Evolutionary conservation across 2,888 invertebrate genomes (phyloP).

Genomic region (Chrysina gloriosa): DNA sequence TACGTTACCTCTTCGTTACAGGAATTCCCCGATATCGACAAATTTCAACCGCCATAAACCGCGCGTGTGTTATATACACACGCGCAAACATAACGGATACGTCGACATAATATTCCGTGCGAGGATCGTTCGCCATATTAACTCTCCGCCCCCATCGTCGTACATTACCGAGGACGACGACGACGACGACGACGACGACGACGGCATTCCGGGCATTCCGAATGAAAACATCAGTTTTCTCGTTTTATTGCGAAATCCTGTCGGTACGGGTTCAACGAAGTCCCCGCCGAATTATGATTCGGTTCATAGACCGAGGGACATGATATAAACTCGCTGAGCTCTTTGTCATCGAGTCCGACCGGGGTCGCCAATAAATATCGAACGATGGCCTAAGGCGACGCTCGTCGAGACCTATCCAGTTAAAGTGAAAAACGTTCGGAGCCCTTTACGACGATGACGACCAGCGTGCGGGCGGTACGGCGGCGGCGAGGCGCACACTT

Average conservation of each 20-base stretch:
- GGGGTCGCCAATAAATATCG: conserved; percentile 56
- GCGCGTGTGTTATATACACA: no score
- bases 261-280: conserved; percentile 7
- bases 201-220: conserved; percentile 32
- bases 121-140: conserved; percentile 3
- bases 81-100: no score
- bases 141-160: neutral
- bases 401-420: conserved; percentile 51
- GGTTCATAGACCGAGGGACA: conserved; percentile 57
- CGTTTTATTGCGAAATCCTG: conserved; percentile 28
- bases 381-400: conserved; percentile 50
- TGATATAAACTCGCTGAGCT: conserved; percentile 55
- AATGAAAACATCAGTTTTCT: conserved; percentile 33
- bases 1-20: no score
- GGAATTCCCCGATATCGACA: no score
- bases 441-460: neutral
- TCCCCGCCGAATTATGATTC: conserved; percentile 56
- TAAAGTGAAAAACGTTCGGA: conserved; percentile 50
- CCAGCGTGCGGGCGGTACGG: no score
- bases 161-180: conserved; percentile 31
- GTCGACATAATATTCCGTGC: no score
- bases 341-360: conserved; percentile 55
- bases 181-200: no score
- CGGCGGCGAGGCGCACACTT: no score
- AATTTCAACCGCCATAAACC: no score